Conservation (phyloP, 2,888 invertebrate genomes). For the Rhamphomyia laevipes region DNA sequence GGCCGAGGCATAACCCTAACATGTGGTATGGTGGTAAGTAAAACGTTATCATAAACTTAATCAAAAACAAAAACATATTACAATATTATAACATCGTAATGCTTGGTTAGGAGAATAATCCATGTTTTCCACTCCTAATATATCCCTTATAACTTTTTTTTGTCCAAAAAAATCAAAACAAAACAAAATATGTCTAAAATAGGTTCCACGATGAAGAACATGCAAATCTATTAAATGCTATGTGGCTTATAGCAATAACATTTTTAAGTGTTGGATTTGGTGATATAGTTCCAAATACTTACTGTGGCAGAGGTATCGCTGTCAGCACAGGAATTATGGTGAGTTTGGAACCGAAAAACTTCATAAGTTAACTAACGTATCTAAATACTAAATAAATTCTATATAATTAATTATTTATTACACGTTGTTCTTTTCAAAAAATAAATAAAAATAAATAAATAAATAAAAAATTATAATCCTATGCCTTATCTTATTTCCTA, state of each 20-base stretch:
- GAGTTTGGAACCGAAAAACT: slow-evolving; percentile 49
- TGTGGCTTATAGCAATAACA: slow-evolving; percentile 99
- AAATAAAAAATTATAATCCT: not conserved
- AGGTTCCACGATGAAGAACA: slow-evolving; percentile 99
- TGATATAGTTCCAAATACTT: slow-evolving; percentile 99
- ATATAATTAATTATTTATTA: too few species aligned
- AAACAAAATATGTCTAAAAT: slow-evolving; percentile 9
- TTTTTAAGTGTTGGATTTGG: slow-evolving; percentile 99
- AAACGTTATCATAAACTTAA: slow-evolving; percentile 21
- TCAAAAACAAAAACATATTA: slow-evolving; percentile 9
- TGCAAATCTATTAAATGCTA: slow-evolving; percentile 96
- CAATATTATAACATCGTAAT: slow-evolving; percentile 11
- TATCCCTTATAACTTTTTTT: not conserved
- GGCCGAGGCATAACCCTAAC: slow-evolving; percentile 97
- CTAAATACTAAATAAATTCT: too few species aligned
- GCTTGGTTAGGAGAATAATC: slow-evolving; percentile 12
- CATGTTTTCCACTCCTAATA: slow-evolving; percentile 11
- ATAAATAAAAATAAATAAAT: slow-evolving; percentile 1
- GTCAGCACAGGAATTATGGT: slow-evolving; percentile 99
- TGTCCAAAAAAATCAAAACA: not conserved
- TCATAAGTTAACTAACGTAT: slow-evolving; percentile 2
- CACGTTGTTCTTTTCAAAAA: not conserved
- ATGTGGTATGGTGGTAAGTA: slow-evolving; percentile 98
- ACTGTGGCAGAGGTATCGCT: slow-evolving; percentile 98
- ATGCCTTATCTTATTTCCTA: too few species aligned